Evolutionary conservation across 2,888 invertebrate genomes (phyloP).

Genomic region (Sesia bembeciformis): DNA sequence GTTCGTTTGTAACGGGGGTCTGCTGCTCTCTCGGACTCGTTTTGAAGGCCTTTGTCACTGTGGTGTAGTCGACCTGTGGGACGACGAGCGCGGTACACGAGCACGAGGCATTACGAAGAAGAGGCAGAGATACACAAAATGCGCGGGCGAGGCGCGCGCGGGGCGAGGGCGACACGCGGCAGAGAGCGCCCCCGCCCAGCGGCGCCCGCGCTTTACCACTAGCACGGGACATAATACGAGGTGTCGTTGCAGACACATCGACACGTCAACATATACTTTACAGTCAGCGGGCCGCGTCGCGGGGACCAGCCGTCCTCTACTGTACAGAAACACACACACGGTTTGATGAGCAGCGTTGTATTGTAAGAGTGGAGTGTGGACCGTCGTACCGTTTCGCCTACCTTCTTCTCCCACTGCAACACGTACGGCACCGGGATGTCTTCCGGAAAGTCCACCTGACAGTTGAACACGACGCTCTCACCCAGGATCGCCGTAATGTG

Average conservation of each 20-base stretch:
- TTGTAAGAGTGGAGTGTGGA: constrained; percentile 72
- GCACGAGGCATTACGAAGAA: constrained; percentile 63
- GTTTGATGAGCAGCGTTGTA: constrained; percentile 71
- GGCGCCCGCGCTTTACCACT: constrained; percentile 54
- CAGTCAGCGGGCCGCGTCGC: constrained; percentile 65
- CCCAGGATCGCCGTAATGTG: constrained; percentile 98
- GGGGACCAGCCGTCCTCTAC: constrained; percentile 69
- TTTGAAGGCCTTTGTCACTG: constrained; percentile 73
- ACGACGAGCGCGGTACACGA: constrained; percentile 43
- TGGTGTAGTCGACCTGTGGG: constrained; percentile 54
- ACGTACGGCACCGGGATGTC: constrained; percentile 97
- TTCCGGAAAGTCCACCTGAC: constrained; percentile 97
- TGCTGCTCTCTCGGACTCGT: constrained; percentile 76
- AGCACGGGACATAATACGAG: constrained; percentile 50
- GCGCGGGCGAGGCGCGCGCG: constrained; percentile 53
- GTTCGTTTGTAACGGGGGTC: constrained; percentile 69
- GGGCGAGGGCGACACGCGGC: constrained; percentile 42
- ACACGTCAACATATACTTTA: constrained; percentile 56
- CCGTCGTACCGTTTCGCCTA: constrained; percentile 96
- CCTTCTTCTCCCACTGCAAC: constrained; percentile 99
- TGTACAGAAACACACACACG: constrained; percentile 74
- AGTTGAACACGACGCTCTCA: constrained; percentile 97
- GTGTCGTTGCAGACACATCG: constrained; percentile 48
- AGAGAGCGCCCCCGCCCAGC: constrained; percentile 41
- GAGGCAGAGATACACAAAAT: constrained; percentile 60